Evolutionary conservation across 2,113 vertebrate species (phyloP).

Genomic region (Leptobrachium leishanense): DNA sequence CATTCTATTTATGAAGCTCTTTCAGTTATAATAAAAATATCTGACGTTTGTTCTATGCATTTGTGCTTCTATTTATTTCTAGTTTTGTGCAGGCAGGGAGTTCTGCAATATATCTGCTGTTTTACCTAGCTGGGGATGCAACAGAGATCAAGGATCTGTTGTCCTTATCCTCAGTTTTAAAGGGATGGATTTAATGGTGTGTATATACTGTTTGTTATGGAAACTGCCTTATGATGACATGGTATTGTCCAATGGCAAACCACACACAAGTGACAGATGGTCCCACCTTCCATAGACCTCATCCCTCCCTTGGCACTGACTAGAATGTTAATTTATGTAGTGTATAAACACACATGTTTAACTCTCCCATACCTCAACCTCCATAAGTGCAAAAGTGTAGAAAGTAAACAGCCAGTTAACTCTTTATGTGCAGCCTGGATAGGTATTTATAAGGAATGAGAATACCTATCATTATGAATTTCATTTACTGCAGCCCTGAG

Average conservation of each 20-base stretch:
- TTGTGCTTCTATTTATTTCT: not conserved
- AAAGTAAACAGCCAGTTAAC: too few species aligned
- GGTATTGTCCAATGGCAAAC: too few species aligned
- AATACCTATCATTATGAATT: too few species aligned
- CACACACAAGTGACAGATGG: not conserved
- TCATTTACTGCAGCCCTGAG: too few species aligned
- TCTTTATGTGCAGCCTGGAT: too few species aligned
- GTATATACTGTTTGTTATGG: slow-evolving; percentile 4
- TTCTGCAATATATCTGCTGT: not conserved
- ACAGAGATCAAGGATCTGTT: not conserved
- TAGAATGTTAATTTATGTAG: not conserved
- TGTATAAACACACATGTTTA: too few species aligned
- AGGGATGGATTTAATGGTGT: not conserved
- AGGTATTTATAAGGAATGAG: too few species aligned
- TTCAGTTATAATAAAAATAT: not conserved
- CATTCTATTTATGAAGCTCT: not conserved
- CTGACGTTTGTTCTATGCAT: not conserved
- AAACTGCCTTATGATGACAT: not conserved
- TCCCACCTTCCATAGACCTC: not conserved
- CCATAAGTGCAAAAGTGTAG: too few species aligned
- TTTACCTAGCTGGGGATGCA: not conserved
- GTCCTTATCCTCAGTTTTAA: slow-evolving; percentile 2
- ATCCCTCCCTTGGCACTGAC: not conserved
- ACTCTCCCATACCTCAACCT: too few species aligned
- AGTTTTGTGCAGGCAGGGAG: not conserved